Base-by-base conservation (phyloP, 2,888 invertebrate genomes). In the Catocala sponsa region DNA sequence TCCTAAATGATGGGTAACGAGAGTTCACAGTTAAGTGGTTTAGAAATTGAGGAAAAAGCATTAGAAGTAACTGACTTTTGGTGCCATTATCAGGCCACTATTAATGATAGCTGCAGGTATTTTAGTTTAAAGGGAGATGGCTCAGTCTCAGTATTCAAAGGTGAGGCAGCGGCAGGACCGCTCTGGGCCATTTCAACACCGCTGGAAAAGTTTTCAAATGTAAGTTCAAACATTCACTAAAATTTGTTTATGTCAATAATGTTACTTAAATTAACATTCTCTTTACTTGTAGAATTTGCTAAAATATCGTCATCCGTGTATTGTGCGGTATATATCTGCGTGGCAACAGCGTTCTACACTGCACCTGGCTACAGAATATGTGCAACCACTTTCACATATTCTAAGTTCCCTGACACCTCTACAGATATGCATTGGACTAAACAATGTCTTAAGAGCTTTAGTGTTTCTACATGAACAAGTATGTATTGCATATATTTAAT, bases 261-360 rank as follows among this genome's bases (percentile, higher is more conserved):
- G 46, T 49, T n/a, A 33, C 11, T 35, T 43, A 4, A 9, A 35
- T 47, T 9, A 55, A 66, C 54, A 15, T 32, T 48, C 55, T 60
- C 65, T 90, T 94, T 69, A 51, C 62, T 95, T 96, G 59, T 89
- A 98, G 98, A 98, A 97, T 91, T 94, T 98, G 64, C 97, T 97
- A 95, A 96, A 97, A 60, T 96, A 97, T 88, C 96, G 98, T 0
- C 98, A 98, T 91, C 98, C 98, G 0, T 97, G 96, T 78, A 98
- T 98, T 75, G 90, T 98, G 10, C 97, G 96, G 81, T 98, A 97
- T 84, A 95, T 98, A 69, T 96, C 97, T 32, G 97, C 97, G 1
- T 98, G 98, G 96, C 96, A 96, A 64, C 96, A 97, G 78, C 95
- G 96, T 48, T 96, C 97, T 9, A 97, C 96, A 68, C 96, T 96